Conservation (phyloP, 2,888 invertebrate species). For the Argyra leucocephala region DNA sequence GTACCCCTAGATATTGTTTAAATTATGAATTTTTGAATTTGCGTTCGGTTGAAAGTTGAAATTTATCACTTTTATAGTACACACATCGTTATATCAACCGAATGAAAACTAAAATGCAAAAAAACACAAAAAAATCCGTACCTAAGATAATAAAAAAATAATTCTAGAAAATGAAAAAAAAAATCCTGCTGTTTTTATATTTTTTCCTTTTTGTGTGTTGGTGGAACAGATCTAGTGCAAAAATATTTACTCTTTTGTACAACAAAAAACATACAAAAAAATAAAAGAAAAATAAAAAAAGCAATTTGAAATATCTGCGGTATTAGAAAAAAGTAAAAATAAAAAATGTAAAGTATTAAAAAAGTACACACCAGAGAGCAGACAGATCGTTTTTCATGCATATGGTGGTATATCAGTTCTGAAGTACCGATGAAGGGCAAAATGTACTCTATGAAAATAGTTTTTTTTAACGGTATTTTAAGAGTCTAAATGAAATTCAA, state of each 20-base stretch:
- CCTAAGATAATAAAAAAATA: not conserved
- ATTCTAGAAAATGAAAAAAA: not conserved
- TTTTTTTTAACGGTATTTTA: too few relatives aligned
- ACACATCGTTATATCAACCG: not conserved
- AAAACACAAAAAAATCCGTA: not conserved
- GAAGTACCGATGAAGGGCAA: not conserved
- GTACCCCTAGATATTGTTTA: not conserved
- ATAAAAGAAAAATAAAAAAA: not conserved
- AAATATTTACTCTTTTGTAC: not conserved
- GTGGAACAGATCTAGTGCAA: conserved; percentile 1
- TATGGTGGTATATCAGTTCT: not conserved
- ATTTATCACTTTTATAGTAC: conserved; percentile 6
- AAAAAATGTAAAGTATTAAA: not conserved
- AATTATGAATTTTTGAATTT: conserved; percentile 3
- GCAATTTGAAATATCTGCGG: not conserved
- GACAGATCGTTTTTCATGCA: not conserved
- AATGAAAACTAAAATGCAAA: not conserved
- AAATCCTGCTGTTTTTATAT: not conserved
- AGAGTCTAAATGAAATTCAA: not conserved
- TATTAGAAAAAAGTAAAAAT: not conserved
- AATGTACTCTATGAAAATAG: too few relatives aligned
- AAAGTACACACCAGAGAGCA: not conserved
- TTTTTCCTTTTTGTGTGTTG: not conserved
- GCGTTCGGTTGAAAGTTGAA: not conserved
- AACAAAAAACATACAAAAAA: not conserved